These are phyloP conservation scores for Tetranychus piercei DNA, from an alignment of 2,888 invertebrate genomes.

Conservation along the genomic window DNA sequence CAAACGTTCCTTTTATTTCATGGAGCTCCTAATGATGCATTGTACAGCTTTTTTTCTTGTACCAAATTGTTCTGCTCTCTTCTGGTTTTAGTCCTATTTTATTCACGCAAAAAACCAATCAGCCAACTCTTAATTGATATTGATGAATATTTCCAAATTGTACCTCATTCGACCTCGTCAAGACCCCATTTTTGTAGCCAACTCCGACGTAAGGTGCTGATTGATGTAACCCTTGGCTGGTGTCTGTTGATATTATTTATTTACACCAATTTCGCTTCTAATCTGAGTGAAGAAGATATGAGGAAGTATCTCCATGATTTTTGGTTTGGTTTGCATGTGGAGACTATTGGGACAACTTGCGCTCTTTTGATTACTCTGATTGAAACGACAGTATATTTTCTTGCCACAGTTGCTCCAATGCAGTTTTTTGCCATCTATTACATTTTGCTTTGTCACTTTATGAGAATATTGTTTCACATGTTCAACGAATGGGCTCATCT, in stretches of 20 bases:
- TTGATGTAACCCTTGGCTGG: slow-evolving; percentile 3
- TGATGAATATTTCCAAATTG: neutral
- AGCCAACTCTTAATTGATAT: neutral
- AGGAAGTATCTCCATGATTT: neutral
- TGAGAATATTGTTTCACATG: neutral
- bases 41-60: neutral
- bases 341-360: neutral
- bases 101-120: neutral
- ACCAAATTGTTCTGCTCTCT: slow-evolving; percentile 5
- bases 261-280: slow-evolving; percentile 1
- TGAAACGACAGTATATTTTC: slow-evolving; percentile 8
- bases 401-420: slow-evolving; percentile 1
- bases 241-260: neutral
- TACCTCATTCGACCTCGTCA: neutral
- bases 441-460: neutral
- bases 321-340: neutral
- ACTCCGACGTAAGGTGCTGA: neutral
- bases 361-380: neutral
- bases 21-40: neutral
- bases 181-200: neutral
- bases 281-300: neutral
- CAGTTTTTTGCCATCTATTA: slow-evolving; percentile 6
- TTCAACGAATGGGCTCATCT: neutral
- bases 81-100: neutral
- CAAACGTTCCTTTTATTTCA: neutral